Conservation (phyloP, 2,113 vertebrate species). For the Pedetes capensis region DNA sequence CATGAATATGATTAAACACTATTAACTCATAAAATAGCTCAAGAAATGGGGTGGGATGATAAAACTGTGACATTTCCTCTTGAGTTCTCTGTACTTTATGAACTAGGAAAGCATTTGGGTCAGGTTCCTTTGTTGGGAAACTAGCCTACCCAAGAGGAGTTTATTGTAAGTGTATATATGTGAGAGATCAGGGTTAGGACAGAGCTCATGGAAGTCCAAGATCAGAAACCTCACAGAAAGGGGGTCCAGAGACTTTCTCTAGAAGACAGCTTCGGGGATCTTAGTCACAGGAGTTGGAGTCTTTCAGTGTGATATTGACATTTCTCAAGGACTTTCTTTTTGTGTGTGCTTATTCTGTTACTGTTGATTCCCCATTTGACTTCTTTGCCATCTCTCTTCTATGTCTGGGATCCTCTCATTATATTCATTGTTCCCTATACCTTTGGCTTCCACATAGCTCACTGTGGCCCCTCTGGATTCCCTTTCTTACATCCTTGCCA, state of each 20-base stretch:
- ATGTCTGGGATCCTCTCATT: not conserved
- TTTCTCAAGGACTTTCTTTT: not conserved
- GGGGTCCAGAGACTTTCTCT: not conserved
- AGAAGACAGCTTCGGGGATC: not conserved
- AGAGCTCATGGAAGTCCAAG: not conserved
- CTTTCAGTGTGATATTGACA: not conserved
- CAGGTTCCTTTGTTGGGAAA: not conserved
- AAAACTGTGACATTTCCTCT: not conserved
- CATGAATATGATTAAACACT: not conserved
- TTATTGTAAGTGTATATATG: not conserved
- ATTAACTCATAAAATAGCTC: not conserved
- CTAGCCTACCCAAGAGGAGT: not conserved
- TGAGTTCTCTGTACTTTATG: not conserved
- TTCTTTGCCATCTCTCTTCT: not conserved
- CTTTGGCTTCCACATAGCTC: too few relatives aligned
- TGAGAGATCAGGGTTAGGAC: not conserved
- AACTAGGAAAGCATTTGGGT: not conserved
- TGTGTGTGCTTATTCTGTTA: too few relatives aligned
- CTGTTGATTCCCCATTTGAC: not conserved
- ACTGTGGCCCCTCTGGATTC: rapidly evolving
- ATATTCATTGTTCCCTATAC: too few relatives aligned
- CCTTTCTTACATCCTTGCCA: not conserved
- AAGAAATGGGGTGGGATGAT: not conserved
- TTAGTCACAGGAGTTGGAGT: not conserved
- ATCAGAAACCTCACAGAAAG: not conserved